A percentile compares a stretch with the other conserved stretches of the same genome.
Conservation (phyloP, 30 jellyfish, hydroid and myxozoan species). For the Clytia hemisphaerica region DNA sequence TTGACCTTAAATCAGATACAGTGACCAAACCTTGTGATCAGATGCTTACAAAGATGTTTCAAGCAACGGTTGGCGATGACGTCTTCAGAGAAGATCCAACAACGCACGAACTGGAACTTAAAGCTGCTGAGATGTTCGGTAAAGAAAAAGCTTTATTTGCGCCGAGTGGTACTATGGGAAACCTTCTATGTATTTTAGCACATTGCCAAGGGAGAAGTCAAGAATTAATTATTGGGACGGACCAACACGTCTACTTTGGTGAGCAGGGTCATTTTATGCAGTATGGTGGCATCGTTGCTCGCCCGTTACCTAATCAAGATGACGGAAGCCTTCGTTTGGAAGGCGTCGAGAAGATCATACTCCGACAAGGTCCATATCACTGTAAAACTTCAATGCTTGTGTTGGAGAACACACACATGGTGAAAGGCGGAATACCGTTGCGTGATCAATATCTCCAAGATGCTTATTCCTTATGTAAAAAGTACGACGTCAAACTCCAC, state of each 20-base stretch:
- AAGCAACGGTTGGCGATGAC: slow-evolving; percentile 22
- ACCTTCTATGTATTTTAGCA: slow-evolving; percentile 15
- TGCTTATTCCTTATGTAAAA: neutral
- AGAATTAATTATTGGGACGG: slow-evolving; percentile 18
- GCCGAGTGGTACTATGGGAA: slow-evolving; percentile 35
- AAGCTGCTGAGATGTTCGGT: slow-evolving; percentile 22
- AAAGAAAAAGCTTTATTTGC: slow-evolving; percentile 29
- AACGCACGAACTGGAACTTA: slow-evolving; percentile 4
- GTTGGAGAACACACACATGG: slow-evolving; percentile 24
- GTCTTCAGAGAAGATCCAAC: slow-evolving; percentile 36
- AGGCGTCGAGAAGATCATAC: neutral
- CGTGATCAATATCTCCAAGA: neutral
- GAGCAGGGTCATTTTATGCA: slow-evolving; percentile 38
- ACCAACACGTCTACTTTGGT: slow-evolving; percentile 15
- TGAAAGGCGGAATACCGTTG: slow-evolving; percentile 18
- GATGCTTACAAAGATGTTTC: slow-evolving; percentile 9
- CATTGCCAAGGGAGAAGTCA: slow-evolving; percentile 10
- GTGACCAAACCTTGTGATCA: slow-evolving; percentile 15
- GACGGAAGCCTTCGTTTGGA: slow-evolving; percentile 18
- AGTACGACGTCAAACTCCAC: slow-evolving; percentile 3
- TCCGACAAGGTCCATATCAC: neutral
- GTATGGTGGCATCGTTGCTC: slow-evolving; percentile 6
- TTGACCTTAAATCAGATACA: slow-evolving; percentile 25
- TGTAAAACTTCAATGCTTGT: slow-evolving; percentile 14
- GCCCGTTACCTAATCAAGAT: slow-evolving; percentile 6